Percentiles rank a stretch among this genome's conserved stretches.
Conservation (phyloP, 2,888 invertebrate species). For the Leptura quadrifasciata region DNA sequence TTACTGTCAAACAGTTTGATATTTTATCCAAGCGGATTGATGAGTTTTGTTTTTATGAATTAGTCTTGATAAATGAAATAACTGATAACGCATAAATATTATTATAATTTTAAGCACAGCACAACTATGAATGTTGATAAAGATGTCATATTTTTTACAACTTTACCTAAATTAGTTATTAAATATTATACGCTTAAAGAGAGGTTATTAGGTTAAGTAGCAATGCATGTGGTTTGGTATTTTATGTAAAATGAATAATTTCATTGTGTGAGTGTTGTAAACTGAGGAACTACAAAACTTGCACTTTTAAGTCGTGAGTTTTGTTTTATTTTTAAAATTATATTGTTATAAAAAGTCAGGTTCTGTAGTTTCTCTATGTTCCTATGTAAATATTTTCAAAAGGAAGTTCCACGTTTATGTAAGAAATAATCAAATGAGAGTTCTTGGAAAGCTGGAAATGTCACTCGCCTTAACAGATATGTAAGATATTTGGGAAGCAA, state of each 20-base stretch:
- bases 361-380: constrained; percentile 34
- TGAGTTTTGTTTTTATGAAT: too few species aligned
- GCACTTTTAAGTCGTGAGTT: constrained; percentile 2
- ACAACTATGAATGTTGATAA: neutral
- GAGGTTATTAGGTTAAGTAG: constrained; percentile 36
- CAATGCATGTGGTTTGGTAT: constrained; percentile 58
- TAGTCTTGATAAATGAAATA: too few species aligned
- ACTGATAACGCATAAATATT: neutral
- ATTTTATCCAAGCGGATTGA: too few species aligned
- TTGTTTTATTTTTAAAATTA: constrained; percentile 20
- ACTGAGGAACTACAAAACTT: constrained; percentile 11
- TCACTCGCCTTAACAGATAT: too few species aligned
- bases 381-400: constrained; percentile 49
- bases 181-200: constrained; percentile 45
- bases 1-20: too few species aligned
- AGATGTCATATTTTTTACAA: constrained; percentile 35
- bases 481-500: too few species aligned
- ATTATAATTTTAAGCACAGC: neutral
- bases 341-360: neutral
- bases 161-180: constrained; percentile 34
- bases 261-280: constrained; percentile 37
- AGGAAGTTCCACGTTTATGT: constrained; percentile 40
- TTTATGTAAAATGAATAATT: constrained; percentile 46
- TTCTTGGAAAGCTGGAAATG: constrained; percentile 1
- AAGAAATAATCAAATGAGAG: constrained; percentile 3